Percentiles rank a stretch among this genome's conserved stretches.
Evolutionary conservation across 1,140 invertebrate species (phyloP).

Genomic region (Ruditapes philippinarum): DNA sequence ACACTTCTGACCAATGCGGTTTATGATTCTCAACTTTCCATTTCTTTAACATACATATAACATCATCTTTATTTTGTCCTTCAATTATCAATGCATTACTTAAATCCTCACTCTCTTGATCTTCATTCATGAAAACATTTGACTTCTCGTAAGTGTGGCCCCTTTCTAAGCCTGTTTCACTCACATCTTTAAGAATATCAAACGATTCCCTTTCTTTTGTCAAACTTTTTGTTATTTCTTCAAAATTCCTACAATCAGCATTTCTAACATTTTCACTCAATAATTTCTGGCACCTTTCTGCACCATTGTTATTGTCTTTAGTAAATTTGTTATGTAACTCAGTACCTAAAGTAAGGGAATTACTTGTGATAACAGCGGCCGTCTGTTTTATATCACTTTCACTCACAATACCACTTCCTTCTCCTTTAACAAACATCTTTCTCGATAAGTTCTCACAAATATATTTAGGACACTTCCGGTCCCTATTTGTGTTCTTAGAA

Average conservation of each 20-base stretch:
- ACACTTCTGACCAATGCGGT: conserved; percentile 43
- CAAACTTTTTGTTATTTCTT: not conserved
- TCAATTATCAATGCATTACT: not conserved
- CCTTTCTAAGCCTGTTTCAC: not conserved
- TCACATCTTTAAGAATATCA: not conserved
- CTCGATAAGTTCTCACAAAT: too few species aligned
- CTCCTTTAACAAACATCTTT: too few species aligned
- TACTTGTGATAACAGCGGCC: not conserved
- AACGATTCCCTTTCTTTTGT: not conserved
- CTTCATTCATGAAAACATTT: not conserved
- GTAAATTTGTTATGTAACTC: not conserved
- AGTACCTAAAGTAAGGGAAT: not conserved
- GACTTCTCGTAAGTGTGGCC: not conserved
- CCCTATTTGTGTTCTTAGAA: too few species aligned
- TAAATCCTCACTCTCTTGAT: not conserved
- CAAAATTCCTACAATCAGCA: not conserved
- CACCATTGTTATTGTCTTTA: not conserved
- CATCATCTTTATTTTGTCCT: not conserved
- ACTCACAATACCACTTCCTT: not conserved
- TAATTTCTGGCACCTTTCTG: not conserved
- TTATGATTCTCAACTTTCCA: not conserved
- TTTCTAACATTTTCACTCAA: not conserved
- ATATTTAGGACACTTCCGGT: too few species aligned
- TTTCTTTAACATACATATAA: not conserved
- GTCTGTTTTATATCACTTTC: not conserved